A percentile compares a stretch with the other conserved stretches of the same genome.
Evolutionary conservation across 37 sponge, comb jelly and placozoan species (phyloP).

Genomic region (Eunapius fragilis): DNA sequence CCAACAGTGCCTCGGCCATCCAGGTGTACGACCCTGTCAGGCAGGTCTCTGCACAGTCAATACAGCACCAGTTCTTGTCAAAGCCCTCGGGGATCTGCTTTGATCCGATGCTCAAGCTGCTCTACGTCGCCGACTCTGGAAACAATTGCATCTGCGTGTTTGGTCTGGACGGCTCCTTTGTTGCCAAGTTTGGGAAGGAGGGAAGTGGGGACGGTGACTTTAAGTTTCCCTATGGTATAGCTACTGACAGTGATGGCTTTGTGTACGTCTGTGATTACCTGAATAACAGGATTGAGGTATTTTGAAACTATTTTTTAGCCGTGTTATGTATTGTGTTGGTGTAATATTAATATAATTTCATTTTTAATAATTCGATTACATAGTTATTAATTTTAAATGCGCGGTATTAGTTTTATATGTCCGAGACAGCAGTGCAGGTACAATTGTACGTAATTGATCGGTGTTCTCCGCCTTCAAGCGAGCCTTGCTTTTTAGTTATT

Average conservation of each 20-base stretch:
- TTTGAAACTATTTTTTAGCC: neutral
- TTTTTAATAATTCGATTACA: neutral
- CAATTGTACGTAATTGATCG: neutral
- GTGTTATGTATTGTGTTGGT: too few species aligned
- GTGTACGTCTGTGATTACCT: slow-evolving; percentile 29
- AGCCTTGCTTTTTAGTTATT: slow-evolving; percentile 40
- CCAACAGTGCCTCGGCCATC: neutral
- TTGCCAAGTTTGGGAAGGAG: slow-evolving; percentile 17
- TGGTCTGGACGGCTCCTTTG: neutral
- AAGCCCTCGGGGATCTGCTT: neutral
- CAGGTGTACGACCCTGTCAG: neutral
- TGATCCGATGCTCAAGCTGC: neutral
- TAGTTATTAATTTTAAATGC: neutral
- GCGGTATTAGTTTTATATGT: neutral
- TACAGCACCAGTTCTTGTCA: neutral
- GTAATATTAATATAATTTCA: too few species aligned
- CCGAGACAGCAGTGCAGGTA: neutral
- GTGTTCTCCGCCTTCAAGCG: neutral
- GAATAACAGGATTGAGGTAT: slow-evolving; percentile 23
- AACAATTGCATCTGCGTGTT: neutral
- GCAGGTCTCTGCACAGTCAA: neutral
- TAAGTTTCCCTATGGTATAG: slow-evolving; percentile 13
- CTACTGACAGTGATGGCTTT: slow-evolving; percentile 15
- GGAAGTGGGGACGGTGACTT: slow-evolving; percentile 15
- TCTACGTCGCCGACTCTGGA: slow-evolving; percentile 18